Base-by-base conservation (phyloP, 2,888 invertebrate species). In the Ormia ochracea region DNA sequence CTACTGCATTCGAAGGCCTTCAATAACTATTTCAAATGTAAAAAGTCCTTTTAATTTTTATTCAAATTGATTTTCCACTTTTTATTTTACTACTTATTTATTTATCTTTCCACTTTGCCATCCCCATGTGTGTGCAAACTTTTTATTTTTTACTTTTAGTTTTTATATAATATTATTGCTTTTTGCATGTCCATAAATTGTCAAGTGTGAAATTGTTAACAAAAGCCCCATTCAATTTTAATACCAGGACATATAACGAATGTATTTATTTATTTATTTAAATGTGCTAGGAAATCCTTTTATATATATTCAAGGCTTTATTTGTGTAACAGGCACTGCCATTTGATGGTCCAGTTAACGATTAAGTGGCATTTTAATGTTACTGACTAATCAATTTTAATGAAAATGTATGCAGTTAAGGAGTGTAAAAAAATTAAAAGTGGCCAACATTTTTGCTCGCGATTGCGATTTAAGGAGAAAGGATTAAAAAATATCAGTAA, bases 31-130 rank as follows among this genome's bases (percentile, higher is more conserved):
- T 63, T 48, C 21, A 69, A 79, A 65, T 76, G 59, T 43, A 68
- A 68, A 74, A 72, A 68, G 38, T 72, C 80, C n/a, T 75, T 79
- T 68, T 41, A 73, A 80, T 80, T 80, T 75, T 38, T 63, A 58
- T 23, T 14, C 6, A 70, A 78, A 75, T 78, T 80, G 63, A 78
- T 68, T 68, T 75, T 59, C 31, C 23, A 21, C 21, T 26, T 48
- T 48, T 58, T n/a, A 61, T 59, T 48, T 56, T n/a, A n/a, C n/a
- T n/a, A n/a, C n/a, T n/a, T n/a, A n/a, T n/a, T n/a, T n/a, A n/a
- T n/a, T n/a, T n/a, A n/a, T n/a, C n/a, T n/a, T n/a, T n/a, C n/a
- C 21, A 43, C 6, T 52, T 52, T 48, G 6, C n/a, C 23, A 12
- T 48, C 9, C 45, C n/a, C 7, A 36, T 36, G 12, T 36, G 36